Percentiles rank a stretch among this genome's conserved stretches.
phyloP scores from a whole-genome alignment of 2,888 invertebrate species.

The Cantharis flavilabris region DNA sequence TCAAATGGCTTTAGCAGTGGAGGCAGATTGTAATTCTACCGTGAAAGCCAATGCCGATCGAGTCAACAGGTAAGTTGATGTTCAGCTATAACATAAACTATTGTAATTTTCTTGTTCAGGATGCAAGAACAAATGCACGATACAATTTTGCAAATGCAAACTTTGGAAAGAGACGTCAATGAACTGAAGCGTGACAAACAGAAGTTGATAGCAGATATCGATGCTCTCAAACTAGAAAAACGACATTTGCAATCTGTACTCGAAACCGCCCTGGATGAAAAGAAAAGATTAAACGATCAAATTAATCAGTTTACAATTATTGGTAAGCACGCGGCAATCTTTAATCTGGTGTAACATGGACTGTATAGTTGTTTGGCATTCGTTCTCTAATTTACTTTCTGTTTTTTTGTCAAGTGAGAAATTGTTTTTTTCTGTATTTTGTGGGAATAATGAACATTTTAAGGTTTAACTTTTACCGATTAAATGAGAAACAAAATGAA shows the following conservation, averaged over 20 bases:
- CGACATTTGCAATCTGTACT: conserved; percentile 62
- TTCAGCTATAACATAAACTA: background rate
- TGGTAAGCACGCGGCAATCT: conserved; percentile 48
- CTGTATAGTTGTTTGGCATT: too few species aligned
- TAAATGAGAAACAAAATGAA: too few species aligned
- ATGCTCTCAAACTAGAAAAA: conserved; percentile 61
- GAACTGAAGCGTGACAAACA: conserved; percentile 56
- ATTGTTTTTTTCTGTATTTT: too few species aligned
- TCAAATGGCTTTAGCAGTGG: conserved; percentile 73
- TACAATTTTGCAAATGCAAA: conserved; percentile 55
- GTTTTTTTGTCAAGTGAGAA: too few species aligned
- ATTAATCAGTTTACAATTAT: conserved; percentile 65
- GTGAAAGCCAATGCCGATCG: conserved; percentile 64
- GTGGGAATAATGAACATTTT: too few species aligned
- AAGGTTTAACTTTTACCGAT: too few species aligned
- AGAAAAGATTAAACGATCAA: conserved; percentile 60
- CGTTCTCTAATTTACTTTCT: too few species aligned
- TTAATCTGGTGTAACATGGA: too few species aligned
- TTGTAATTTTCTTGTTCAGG: conserved; percentile 27
- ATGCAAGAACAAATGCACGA: conserved; percentile 58
- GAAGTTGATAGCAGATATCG: conserved; percentile 56
- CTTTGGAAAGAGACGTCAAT: conserved; percentile 56
- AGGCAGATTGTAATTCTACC: conserved; percentile 74
- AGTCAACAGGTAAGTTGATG: conserved; percentile 50
- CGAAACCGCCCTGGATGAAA: conserved; percentile 61